Percentiles rank a stretch among this genome's conserved stretches.
These are phyloP conservation scores for Gadus macrocephalus DNA, from an alignment of 2,113 vertebrate genomes.

Conservation along the genomic window DNA sequence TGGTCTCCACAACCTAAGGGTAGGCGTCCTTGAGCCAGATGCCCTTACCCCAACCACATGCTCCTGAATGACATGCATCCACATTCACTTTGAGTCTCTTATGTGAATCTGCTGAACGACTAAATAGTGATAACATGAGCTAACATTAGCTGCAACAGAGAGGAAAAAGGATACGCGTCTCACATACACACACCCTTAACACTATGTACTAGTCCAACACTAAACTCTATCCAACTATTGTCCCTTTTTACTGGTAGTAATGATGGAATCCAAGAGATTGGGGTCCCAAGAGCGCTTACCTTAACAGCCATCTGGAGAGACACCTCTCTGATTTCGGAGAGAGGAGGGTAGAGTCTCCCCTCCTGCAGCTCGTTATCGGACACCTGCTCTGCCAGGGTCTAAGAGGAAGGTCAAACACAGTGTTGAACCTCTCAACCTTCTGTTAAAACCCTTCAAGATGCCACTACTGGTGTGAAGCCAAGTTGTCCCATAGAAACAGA, in stretches of 20 bases:
- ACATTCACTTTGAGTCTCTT: no score
- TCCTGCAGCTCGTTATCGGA: slow-evolving; percentile 81
- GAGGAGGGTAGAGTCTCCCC: slow-evolving; percentile 88
- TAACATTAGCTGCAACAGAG: not conserved
- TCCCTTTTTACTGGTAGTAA: no score
- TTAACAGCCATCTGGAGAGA: slow-evolving; percentile 90
- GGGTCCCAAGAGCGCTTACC: slow-evolving; percentile 64
- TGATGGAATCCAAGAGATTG: not conserved
- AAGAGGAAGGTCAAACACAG: slow-evolving; percentile 20
- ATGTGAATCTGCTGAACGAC: no score
- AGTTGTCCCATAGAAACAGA: no score
- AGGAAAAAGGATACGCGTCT: not conserved
- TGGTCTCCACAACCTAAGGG: no score
- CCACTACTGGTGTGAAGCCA: no score
- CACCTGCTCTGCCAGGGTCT: slow-evolving; percentile 86
- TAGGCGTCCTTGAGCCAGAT: no score
- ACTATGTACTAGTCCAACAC: no score
- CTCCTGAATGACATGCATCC: no score
- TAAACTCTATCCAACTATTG: no score
- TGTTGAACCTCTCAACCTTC: not conserved
- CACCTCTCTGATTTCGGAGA: slow-evolving; percentile 92
- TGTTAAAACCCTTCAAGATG: not conserved
- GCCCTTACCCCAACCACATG: no score
- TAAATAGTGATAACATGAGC: no score
- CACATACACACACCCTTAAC: not conserved